Evolutionary conservation across 1,140 invertebrate species (phyloP).

Genomic region (Leptopilina clavipes): DNA sequence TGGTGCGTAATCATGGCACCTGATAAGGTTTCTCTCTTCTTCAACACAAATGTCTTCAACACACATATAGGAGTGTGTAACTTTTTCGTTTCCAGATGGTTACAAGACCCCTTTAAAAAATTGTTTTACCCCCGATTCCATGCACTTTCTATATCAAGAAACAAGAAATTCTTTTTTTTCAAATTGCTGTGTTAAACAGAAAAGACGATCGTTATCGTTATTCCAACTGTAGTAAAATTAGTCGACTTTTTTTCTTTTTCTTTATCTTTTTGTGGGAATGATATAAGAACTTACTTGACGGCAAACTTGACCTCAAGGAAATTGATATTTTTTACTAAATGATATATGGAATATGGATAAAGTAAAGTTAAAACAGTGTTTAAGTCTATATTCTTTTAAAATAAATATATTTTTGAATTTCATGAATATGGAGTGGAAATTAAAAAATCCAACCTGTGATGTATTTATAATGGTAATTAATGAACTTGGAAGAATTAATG

Average conservation of each 20-base stretch:
- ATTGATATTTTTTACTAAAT: slow-evolving; percentile 8
- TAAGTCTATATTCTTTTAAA: not conserved
- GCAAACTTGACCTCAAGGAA: slow-evolving; percentile 21
- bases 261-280: slow-evolving; percentile 4
- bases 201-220: slow-evolving; percentile 20
- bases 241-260: not conserved
- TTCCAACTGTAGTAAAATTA: slow-evolving; percentile 6
- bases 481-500: too few species aligned
- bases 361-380: too few species aligned
- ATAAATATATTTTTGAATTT: not conserved
- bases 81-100: slow-evolving; percentile 20
- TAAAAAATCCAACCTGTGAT: not conserved
- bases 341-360: slow-evolving; percentile 24
- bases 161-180: not conserved
- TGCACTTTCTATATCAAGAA: not conserved
- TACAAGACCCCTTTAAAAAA: slow-evolving; percentile 8
- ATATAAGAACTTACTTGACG: slow-evolving; percentile 12
- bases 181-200: slow-evolving; percentile 15
- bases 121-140: too few species aligned
- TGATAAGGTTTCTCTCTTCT: slow-evolving; percentile 16
- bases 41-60: not conserved
- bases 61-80: not conserved
- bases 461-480: too few species aligned
- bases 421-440: not conserved
- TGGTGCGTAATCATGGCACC: slow-evolving; percentile 1